phyloP scores from a whole-genome alignment of 2,113 vertebrate genomes.

The Dermatemys mawii region DNA sequence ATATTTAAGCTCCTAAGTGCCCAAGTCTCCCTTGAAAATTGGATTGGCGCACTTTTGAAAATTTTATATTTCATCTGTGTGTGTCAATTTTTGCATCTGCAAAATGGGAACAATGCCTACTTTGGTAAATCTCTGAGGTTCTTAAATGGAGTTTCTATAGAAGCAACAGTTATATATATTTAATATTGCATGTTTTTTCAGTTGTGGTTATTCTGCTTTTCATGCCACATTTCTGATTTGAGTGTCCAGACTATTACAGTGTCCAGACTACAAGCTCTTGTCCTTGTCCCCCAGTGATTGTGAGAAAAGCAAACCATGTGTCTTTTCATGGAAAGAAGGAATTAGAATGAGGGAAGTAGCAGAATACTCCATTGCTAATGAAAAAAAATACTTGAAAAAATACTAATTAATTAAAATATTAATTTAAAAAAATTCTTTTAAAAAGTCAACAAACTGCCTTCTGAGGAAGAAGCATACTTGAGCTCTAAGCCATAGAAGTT shows the following conservation, averaged over 20 bases:
- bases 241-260: no score
- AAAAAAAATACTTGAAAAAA: not conserved
- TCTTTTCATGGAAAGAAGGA: not conserved
- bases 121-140: not conserved
- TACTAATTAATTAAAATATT: no score
- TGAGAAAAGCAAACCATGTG: not conserved
- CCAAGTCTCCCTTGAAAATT: no score
- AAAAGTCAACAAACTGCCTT: not conserved
- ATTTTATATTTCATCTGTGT: not conserved
- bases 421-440: no score
- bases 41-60: not conserved
- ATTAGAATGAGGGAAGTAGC: not conserved
- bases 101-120: not conserved
- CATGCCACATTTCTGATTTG: no score
- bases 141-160: not conserved
- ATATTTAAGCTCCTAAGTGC: not conserved
- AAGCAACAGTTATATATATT: not conserved
- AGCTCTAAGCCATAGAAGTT: conserved; percentile 17
- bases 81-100: not conserved
- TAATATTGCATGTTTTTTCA: not conserved
- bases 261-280: not conserved
- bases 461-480: conserved; percentile 27
- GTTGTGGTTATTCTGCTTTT: not conserved
- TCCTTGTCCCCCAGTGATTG: not conserved
- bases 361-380: not conserved